phyloP scores from a whole-genome alignment of 2,888 invertebrate species.

The Ichneumoninae sp. region DNA sequence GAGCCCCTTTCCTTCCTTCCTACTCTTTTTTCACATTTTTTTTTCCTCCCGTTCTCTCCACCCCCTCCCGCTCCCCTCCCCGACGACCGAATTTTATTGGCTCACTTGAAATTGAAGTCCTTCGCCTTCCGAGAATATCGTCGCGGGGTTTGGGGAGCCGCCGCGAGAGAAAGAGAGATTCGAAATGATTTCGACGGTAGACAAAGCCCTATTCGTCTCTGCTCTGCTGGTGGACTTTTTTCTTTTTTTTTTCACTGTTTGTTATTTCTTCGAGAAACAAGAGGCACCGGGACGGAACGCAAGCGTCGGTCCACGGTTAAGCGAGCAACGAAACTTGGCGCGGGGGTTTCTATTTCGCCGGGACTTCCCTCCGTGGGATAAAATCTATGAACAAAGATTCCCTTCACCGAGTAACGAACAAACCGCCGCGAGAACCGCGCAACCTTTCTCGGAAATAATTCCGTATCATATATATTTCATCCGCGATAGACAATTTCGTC shows the following conservation, averaged over 20 bases:
- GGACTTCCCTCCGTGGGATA: conserved; percentile 54
- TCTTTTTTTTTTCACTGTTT: conserved; percentile 31
- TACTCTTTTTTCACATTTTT: conserved; percentile 16
- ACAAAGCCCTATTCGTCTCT: conserved; percentile 67
- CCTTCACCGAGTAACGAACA: conserved; percentile 42
- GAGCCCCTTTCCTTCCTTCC: conserved; percentile 39
- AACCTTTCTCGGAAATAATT: conserved; percentile 31
- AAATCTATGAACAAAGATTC: conserved; percentile 60
- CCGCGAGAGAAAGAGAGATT: conserved; percentile 55
- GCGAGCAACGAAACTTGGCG: conserved; percentile 26
- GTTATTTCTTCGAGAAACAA: conserved; percentile 49
- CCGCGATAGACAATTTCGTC: conserved; percentile 10
- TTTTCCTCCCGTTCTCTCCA: conserved; percentile 27
- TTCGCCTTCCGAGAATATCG: conserved; percentile 72
- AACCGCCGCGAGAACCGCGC: neutral
- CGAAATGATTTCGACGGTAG: conserved; percentile 64
- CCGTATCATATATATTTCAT: conserved; percentile 1
- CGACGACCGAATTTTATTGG: conserved; percentile 72
- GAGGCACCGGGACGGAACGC: conserved; percentile 32
- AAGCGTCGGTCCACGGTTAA: neutral
- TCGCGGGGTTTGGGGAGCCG: conserved; percentile 38
- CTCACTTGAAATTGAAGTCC: conserved; percentile 74
- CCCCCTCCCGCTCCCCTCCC: conserved; percentile 55
- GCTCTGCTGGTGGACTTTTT: conserved; percentile 48
- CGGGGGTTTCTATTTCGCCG: conserved; percentile 47